Evolutionary conservation across 2,113 vertebrate species (phyloP), one percentile per base, ranked within the genome.

Genomic region (Sminthopsis crassicaudata): DNA sequence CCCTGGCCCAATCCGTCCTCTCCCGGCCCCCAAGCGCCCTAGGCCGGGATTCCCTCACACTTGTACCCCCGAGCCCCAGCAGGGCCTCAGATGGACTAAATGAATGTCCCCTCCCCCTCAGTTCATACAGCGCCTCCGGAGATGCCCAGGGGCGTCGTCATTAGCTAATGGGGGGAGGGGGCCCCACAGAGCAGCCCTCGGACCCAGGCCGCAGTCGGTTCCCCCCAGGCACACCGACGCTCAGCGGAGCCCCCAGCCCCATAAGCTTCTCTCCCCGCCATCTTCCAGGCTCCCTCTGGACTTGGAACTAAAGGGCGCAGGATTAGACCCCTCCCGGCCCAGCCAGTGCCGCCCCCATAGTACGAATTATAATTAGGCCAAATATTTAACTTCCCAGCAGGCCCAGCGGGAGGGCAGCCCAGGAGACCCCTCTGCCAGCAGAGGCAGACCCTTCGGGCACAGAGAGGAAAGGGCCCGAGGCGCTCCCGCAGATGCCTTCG

Each of bases 341-440:
- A 91, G 93, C 94, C 97, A 97, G 96, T 97, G 91, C 94, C 92
- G 52, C 92, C n/a, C 94, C 67, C 90, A 89, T 93, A 97, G 95
- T 96, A 90, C 67, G 95, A 92, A 94, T 95, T 90, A 93, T 96
- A 97, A 97, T 95, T 95, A 94, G 0, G 95, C 92, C 92, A 93
- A 98, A 96, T 98, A 97, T 96, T 97, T 95, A 93, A 95, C 96
- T 97, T 95, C 93, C 92, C 94, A 95, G 96, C 94, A 96, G 95
- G 95, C 95, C 89, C 92, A 36, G 84, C 96, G 94, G 96, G 97
- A 23, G 2, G 0, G 22, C 2, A 23, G 93, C 91, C 88, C n/a
- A 30, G 9, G 8, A 97, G 97, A 96, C 97, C 94, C 93, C 96
- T 97, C 96, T 96, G 94, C 93, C 96, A 95, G 92, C 97, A 96